Base-by-base conservation (phyloP, 2,797 vertebrate species). In the Chaunax sp. region DNA sequence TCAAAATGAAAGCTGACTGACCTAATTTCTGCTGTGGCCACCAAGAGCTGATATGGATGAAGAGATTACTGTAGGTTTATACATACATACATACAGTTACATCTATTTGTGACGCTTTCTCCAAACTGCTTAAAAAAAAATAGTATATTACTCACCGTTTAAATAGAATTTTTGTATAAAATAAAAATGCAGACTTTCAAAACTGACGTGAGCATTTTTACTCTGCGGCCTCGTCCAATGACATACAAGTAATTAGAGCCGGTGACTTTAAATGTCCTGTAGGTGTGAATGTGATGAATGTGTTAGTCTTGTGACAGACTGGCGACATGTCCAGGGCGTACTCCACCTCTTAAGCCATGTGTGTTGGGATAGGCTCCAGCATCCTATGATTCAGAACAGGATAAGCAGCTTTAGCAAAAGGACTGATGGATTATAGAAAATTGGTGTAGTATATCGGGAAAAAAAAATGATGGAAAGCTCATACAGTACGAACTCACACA, bases 1-100 rank as follows among this genome's bases (percentile, higher is more conserved):
- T 62, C 65, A 77, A 78, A 88, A 84, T 83, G 55, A 83, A 77
- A 80, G 60, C 76, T 52, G 75, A 61, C 33, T 90, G 88, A 90
- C 89, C 89, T 83, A 44, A 81, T 87, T 91, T 86, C 67, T 73
- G 60, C 41, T 23, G 28, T 82, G 75, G 75, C 46, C 44, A 50
- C 64, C 61, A 62, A 41, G 70, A 77, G 77, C 77, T 69, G 78
- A 77, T 77, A 80, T 78, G 69, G 80, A 86, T 78, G 65, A 82
- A 75, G 51, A 83, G 88, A 89, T 86, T 83, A n/a, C n/a, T n/a
- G n/a, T n/a, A 78, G 18, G 46, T 69, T 65, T 69, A 78, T 33
- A 41, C 46, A 64, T 50, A 47, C 59, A 72, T 64, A 56, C 40
- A 57, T 50, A 70, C 33, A 66, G 46, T 67, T 61, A 43, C 38